Conservation (phyloP, 2,888 invertebrate species). For the Drosophila anomelani region DNA sequence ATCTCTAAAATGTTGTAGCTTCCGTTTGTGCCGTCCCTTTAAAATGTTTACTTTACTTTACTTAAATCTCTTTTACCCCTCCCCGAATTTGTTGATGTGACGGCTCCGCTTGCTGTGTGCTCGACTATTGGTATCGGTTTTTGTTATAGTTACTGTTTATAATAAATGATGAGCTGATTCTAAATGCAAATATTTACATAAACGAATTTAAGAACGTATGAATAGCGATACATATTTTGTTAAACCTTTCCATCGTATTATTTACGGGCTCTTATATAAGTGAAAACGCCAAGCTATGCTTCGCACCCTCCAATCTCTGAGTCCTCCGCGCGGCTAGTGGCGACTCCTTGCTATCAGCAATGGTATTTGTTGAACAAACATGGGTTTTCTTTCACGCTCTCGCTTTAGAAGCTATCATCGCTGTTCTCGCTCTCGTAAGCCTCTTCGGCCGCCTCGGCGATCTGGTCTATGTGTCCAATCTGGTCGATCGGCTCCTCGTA, state of each 20-base stretch:
- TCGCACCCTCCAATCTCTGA: slow-evolving; percentile 20
- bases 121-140: slow-evolving; percentile 19
- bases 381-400: slow-evolving; percentile 5
- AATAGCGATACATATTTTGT: slow-evolving; percentile 28
- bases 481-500: slow-evolving; percentile 74
- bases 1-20: slow-evolving; percentile 34
- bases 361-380: slow-evolving; percentile 57
- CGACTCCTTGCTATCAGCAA: slow-evolving; percentile 4
- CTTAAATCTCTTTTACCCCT: slow-evolving; percentile 10
- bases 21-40: slow-evolving; percentile 12
- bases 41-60: slow-evolving; percentile 33
- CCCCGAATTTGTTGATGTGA: slow-evolving; percentile 55
- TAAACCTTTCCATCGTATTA: slow-evolving; percentile 10
- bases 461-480: slow-evolving; percentile 61
- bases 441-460: slow-evolving; percentile 73
- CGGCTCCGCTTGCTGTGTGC: slow-evolving; percentile 69
- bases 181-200: slow-evolving; percentile 53
- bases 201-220: slow-evolving; percentile 29
- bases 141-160: background rate
- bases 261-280: slow-evolving; percentile 16
- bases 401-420: slow-evolving; percentile 84
- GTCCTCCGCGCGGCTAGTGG: background rate
- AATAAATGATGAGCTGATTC: slow-evolving; percentile 37
- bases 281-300: slow-evolving; percentile 59
- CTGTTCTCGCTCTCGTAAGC: slow-evolving; percentile 69